Conservation (phyloP, 2,113 vertebrate species). For the Thinocorus orbignyianus region DNA sequence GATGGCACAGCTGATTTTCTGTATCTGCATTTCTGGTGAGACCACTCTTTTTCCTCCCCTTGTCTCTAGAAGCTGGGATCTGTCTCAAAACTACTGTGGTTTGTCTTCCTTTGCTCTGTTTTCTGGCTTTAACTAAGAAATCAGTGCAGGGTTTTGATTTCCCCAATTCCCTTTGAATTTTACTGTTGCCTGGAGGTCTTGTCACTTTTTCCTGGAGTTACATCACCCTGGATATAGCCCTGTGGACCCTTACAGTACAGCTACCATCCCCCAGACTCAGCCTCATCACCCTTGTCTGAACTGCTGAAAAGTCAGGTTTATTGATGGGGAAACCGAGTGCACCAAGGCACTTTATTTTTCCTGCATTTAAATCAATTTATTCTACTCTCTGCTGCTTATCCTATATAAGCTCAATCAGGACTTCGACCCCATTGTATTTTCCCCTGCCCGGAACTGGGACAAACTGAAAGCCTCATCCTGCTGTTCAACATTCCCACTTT, state of each 20-base stretch:
- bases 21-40: background rate
- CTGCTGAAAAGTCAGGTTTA: background rate
- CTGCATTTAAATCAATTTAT: background rate
- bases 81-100: background rate
- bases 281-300: background rate
- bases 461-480: background rate
- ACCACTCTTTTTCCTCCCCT: background rate
- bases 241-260: background rate
- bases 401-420: background rate
- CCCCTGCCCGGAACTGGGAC: background rate
- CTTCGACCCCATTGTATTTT: background rate
- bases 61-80: background rate
- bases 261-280: background rate
- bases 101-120: background rate
- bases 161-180: background rate
- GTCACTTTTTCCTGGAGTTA: background rate
- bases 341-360: background rate
- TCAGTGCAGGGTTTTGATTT: background rate
- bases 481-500: background rate
- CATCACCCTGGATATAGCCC: background rate
- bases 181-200: background rate
- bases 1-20: background rate
- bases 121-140: background rate
- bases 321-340: background rate
- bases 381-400: background rate